Evolutionary conservation across 2,113 vertebrate genomes (phyloP).

Genomic region (Ceyx melanurus): DNA sequence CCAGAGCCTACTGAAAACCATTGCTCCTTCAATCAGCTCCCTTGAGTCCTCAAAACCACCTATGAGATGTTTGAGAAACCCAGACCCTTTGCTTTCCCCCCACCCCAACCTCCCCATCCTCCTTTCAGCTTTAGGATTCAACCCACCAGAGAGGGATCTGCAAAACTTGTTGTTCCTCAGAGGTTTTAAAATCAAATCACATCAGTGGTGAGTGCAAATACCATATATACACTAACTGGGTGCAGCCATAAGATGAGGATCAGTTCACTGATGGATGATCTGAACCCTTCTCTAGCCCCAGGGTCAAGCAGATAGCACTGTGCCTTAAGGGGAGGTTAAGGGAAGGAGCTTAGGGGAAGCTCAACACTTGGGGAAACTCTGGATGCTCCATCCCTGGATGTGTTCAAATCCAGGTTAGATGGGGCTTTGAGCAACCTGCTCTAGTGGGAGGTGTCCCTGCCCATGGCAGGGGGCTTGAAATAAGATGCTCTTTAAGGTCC

Average conservation of each 20-base stretch:
- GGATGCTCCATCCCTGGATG: too few species aligned
- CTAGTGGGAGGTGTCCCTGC: too few species aligned
- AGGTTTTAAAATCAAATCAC: not conserved
- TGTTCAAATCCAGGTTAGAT: too few species aligned
- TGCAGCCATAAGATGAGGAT: not conserved
- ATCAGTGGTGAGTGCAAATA: not conserved
- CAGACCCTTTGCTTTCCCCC: not conserved
- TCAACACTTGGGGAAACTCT: too few species aligned
- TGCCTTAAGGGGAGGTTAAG: not conserved
- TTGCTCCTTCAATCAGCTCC: not conserved
- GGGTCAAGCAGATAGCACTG: fast-evolving
- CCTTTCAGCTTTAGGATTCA: not conserved
- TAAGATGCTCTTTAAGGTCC: too few species aligned
- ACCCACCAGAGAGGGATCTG: not conserved
- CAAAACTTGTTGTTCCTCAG: not conserved
- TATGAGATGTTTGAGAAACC: not conserved
- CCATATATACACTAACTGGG: not conserved
- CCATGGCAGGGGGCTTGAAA: too few species aligned
- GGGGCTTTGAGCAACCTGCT: too few species aligned
- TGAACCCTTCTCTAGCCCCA: not conserved
- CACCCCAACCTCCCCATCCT: not conserved
- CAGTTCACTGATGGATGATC: too few species aligned
- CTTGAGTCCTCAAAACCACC: not conserved
- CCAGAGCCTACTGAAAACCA: not conserved
- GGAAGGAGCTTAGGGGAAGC: not conserved